A percentile compares a stretch with the other conserved stretches of the same genome.
phyloP scores from a whole-genome alignment of 1,140 invertebrate genomes.

The Laodelphax striatellus region DNA sequence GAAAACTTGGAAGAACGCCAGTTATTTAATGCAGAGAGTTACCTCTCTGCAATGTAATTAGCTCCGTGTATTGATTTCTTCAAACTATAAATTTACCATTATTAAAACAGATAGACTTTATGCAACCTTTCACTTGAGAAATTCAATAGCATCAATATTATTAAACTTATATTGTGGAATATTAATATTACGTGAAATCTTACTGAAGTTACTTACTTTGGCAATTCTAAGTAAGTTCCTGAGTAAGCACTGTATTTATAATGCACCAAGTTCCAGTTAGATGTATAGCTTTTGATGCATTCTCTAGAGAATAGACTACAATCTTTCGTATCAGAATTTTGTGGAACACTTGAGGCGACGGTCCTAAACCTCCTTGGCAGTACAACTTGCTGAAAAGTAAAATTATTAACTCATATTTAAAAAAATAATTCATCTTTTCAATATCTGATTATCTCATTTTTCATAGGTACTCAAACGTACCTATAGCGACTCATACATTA shows the following conservation, averaged over 20 bases:
- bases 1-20: too few relatives aligned
- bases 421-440: background rate
- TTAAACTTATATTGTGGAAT: background rate
- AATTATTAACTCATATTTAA: background rate
- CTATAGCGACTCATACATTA: too few relatives aligned
- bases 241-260: slow-evolving; percentile 81
- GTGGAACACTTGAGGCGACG: slow-evolving; percentile 56
- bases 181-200: background rate
- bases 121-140: too few relatives aligned
- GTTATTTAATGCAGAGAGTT: too few relatives aligned
- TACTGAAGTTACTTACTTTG: slow-evolving; percentile 44
- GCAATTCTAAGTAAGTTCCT: slow-evolving; percentile 70
- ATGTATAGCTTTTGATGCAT: slow-evolving; percentile 74
- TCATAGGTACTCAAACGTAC: too few relatives aligned
- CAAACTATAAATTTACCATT: too few relatives aligned
- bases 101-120: too few relatives aligned
- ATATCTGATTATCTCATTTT: too few relatives aligned
- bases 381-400: slow-evolving; percentile 54
- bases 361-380: slow-evolving; percentile 66
- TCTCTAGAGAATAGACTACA: slow-evolving; percentile 69
- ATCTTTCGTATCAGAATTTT: slow-evolving; percentile 33
- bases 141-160: too few relatives aligned
- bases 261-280: slow-evolving; percentile 75
- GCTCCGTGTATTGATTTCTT: too few relatives aligned
- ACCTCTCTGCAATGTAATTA: too few relatives aligned